Evolutionary conservation across 2,797 vertebrate genomes (phyloP), one percentile per base, ranked within the genome.

Genomic region (Pelochelys cantorii): DNA sequence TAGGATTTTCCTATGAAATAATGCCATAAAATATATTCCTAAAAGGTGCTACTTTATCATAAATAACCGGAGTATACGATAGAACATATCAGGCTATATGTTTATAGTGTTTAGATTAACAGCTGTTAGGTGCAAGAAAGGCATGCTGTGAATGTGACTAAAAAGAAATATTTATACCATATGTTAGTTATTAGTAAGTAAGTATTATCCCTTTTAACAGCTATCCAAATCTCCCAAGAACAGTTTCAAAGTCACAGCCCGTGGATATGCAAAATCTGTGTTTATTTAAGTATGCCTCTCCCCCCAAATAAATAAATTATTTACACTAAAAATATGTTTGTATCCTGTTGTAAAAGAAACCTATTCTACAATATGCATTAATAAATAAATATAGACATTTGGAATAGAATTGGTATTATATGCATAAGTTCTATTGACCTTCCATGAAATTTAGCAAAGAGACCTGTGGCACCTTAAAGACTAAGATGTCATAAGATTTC

Each of bases 141-240:
- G n/a, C 86, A 84, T 83, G 54, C 89, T 92, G 65, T 92, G 89
- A 93, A 83, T 95, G 55, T 59, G 59, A 93, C 92, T 96, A 81
- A 86, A 94, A 96, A 93, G 62, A 77, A 92, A 93, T 93, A 88
- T 79, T 92, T 90, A 82, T 88, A 52, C 56, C 85, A 95, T 89
- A 17, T 96, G 95, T 93, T 90, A 96, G 83, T 94, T 94, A 96
- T 96, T 97, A 97, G 95, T 96, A 95, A 96, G 81, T 93, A 90
- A 95, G 79, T 90, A 90, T 95, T 90, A 90, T 95, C 88, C 75
- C 90, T 95, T 96, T 95, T 95, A 93, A 96, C 81, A 97, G 89
- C 53, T 89, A 91, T 93, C 79, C 88, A 96, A 95, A 91, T 92
- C 96, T 77, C 79, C 89, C 83, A 83, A 94, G 88, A 92, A 83